Evolutionary conservation across 1,140 invertebrate genomes (phyloP).

Genomic region (Aphaenogaster floridana): DNA sequence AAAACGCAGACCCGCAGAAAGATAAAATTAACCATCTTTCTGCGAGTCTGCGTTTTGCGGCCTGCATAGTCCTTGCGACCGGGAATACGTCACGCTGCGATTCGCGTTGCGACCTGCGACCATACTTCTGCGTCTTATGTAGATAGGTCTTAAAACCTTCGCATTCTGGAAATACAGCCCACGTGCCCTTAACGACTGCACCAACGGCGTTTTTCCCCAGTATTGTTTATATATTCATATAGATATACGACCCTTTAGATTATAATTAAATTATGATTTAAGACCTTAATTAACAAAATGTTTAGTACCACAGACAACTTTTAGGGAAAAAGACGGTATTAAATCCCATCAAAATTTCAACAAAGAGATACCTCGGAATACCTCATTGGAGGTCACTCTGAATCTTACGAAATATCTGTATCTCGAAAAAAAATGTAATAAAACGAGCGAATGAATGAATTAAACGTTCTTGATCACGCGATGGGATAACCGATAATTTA

Average conservation of each 20-base stretch:
- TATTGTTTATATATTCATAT: not conserved
- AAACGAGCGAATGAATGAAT: not conserved
- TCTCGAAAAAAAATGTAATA: not conserved
- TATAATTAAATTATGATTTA: conserved; percentile 24
- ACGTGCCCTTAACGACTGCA: conserved; percentile 63
- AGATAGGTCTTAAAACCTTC: conserved; percentile 3
- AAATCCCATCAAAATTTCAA: conserved; percentile 5
- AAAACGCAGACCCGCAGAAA: too few relatives aligned
- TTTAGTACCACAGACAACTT: not conserved
- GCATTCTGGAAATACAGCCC: conserved; percentile 37
- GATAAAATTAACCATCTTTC: too few relatives aligned
- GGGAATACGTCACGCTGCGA: too few relatives aligned
- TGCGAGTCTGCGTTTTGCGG: too few relatives aligned
- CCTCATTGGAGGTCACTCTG: not conserved
- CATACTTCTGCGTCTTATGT: too few relatives aligned
- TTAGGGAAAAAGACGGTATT: not conserved
- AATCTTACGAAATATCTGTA: conserved; percentile 2
- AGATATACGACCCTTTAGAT: not conserved
- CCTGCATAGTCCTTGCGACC: too few relatives aligned
- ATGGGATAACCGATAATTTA: conserved; percentile 19
- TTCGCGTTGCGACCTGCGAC: too few relatives aligned
- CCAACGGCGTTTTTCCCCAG: not conserved
- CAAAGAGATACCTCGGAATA: not conserved
- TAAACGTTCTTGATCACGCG: conserved; percentile 1
- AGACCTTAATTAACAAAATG: not conserved